Percentiles rank a stretch among this genome's conserved stretches.
Evolutionary conservation across 2,113 vertebrate genomes (phyloP).

Genomic region (Paramormyrops kingsleyae): DNA sequence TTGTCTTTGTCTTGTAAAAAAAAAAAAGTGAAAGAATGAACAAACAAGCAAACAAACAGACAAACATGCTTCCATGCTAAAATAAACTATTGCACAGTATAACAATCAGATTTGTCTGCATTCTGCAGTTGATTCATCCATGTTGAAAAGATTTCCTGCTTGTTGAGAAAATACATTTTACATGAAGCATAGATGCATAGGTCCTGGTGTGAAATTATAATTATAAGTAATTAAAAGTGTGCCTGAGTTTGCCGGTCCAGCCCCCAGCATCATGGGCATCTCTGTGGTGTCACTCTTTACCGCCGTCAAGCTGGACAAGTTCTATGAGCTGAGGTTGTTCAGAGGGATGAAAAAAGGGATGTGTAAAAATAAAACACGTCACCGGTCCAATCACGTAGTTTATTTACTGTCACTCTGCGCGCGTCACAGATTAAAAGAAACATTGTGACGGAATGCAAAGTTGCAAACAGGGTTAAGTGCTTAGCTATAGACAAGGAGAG

Average conservation of each 20-base stretch:
- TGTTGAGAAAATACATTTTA: background rate
- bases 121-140: background rate
- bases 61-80: background rate
- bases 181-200: background rate
- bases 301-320: background rate
- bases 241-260: background rate
- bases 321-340: background rate
- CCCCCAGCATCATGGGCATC: background rate
- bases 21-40: background rate
- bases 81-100: background rate
- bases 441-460: background rate
- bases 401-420: background rate
- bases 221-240: background rate
- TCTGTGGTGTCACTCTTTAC: background rate
- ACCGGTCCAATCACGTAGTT: background rate
- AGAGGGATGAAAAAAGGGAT: background rate
- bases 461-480: background rate
- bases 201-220: background rate
- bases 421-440: background rate
- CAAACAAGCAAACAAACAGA: background rate
- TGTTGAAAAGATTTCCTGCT: background rate
- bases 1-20: background rate
- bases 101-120: background rate
- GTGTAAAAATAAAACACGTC: slow-evolving; percentile 8
- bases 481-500: background rate